phyloP scores from a whole-genome alignment of 2,797 vertebrate genomes.

The Tauraco hartlaubi region DNA sequence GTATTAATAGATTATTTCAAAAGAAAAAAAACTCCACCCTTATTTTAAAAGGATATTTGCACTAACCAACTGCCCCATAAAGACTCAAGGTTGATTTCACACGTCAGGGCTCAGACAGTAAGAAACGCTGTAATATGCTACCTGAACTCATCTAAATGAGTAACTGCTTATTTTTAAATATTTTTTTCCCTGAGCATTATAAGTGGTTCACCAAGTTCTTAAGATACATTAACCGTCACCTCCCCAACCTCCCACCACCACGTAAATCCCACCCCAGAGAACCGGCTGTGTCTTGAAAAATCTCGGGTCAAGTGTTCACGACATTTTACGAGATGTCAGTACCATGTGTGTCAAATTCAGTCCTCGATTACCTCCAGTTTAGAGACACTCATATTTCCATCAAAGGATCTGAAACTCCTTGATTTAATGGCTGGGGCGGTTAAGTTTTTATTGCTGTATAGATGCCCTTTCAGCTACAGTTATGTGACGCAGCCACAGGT shows the following conservation, averaged over 20 bases:
- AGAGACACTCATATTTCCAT: conserved; percentile 44
- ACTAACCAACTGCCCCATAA: not conserved
- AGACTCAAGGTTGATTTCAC: not conserved
- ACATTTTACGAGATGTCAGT: conserved; percentile 3
- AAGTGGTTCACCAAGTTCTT: not conserved
- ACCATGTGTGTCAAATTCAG: conserved; percentile 36
- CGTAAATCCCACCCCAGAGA: conserved; percentile 18
- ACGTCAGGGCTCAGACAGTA: not conserved
- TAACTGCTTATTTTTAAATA: not conserved
- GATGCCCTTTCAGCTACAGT: conserved; percentile 9
- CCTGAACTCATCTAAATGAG: not conserved
- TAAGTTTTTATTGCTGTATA: not conserved
- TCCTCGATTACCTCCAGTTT: not conserved
- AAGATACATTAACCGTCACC: not conserved
- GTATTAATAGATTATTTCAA: not conserved
- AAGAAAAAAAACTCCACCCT: not conserved
- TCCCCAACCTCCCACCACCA: not conserved
- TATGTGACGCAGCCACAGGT: not conserved
- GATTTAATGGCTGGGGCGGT: not conserved
- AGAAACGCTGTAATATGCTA: not conserved
- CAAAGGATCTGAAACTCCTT: conserved; percentile 22
- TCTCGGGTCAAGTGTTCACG: not conserved
- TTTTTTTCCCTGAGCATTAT: not conserved
- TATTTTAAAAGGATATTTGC: not conserved
- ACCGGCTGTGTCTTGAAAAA: not conserved